Evolutionary conservation across 1,140 invertebrate genomes (phyloP).

Genomic region (Trichonephila inaurata): DNA sequence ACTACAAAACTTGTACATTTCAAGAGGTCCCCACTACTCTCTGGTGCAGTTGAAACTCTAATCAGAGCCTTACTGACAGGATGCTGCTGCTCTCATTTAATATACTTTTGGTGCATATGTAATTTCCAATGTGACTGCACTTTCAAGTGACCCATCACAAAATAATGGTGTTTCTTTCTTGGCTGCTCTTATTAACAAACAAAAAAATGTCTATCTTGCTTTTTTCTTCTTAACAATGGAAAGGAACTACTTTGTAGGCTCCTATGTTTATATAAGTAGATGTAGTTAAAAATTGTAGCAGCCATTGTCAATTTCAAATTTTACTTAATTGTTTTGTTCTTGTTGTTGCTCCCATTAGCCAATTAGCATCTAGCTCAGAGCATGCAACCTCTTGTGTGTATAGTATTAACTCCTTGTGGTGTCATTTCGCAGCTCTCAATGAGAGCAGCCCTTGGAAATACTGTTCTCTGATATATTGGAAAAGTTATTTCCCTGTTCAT

Average conservation of each 20-base stretch:
- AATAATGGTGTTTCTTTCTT: conserved; percentile 74
- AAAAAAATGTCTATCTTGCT: conserved; percentile 57
- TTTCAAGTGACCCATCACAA: conserved; percentile 64
- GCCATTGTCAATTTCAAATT: conserved; percentile 71
- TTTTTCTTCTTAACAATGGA: conserved; percentile 66
- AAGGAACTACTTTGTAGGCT: conserved; percentile 74
- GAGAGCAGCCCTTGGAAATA: conserved; percentile 72
- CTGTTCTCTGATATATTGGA: conserved; percentile 65
- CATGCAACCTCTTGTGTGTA: conserved; percentile 75
- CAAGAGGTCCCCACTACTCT: conserved; percentile 10
- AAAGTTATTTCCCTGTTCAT: conserved; percentile 64
- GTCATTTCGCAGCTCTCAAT: conserved; percentile 66
- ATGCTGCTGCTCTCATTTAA: conserved; percentile 71
- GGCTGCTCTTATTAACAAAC: conserved; percentile 70
- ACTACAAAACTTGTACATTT: conserved; percentile 58
- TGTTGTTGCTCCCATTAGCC: conserved; percentile 75
- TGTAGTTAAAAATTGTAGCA: conserved; percentile 72
- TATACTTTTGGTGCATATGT: conserved; percentile 76
- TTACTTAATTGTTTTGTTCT: conserved; percentile 76
- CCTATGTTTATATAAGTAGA: conserved; percentile 75
- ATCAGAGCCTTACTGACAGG: conserved; percentile 62
- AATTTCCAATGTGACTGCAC: conserved; percentile 75
- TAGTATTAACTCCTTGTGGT: conserved; percentile 74
- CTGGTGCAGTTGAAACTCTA: conserved; percentile 46
- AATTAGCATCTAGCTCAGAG: conserved; percentile 73